Percentiles rank a stretch among this genome's conserved stretches.
phyloP scores from a whole-genome alignment of 2,797 vertebrate species.

The Danio aesculapii region DNA sequence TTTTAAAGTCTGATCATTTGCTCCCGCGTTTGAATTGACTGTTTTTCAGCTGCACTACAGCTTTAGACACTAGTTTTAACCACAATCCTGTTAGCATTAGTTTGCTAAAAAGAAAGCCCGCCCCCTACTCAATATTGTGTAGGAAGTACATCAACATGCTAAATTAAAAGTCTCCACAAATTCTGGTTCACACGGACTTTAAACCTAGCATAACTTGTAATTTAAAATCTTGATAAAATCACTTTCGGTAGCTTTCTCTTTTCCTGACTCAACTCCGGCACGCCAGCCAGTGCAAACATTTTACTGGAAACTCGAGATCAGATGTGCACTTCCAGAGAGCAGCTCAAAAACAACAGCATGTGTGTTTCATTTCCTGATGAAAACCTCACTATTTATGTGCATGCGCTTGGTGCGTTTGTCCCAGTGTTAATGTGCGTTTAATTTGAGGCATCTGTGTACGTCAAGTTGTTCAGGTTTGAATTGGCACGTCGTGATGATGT shows the following conservation, averaged over 20 bases:
- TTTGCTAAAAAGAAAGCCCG: too few species aligned
- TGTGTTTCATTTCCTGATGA: slow-evolving; percentile 52
- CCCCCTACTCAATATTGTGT: too few species aligned
- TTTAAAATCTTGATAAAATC: neutral
- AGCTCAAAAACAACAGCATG: slow-evolving; percentile 6
- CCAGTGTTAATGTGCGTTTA: neutral
- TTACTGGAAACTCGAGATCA: slow-evolving; percentile 36
- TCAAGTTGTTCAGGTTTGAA: slow-evolving; percentile 11
- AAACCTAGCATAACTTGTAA: too few species aligned
- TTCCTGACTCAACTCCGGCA: slow-evolving; percentile 55
- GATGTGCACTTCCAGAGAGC: slow-evolving; percentile 8
- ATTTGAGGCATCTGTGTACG: neutral
- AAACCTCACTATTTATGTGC: slow-evolving; percentile 16
- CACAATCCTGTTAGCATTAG: too few species aligned
- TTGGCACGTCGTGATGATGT: slow-evolving; percentile 3
- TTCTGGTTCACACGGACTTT: too few species aligned
- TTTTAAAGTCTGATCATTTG: too few species aligned
- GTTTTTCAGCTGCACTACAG: too few species aligned
- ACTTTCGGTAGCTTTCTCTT: slow-evolving; percentile 35
- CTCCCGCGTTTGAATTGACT: too few species aligned
- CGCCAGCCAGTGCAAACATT: slow-evolving; percentile 51
- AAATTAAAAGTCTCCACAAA: too few species aligned
- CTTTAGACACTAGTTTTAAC: too few species aligned
- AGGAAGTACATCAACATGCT: too few species aligned
- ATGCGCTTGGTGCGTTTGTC: neutral